A percentile compares a stretch with the other conserved stretches of the same genome.
These are phyloP conservation scores for Hydropsyche tenuis DNA, from an alignment of 1,140 invertebrate genomes.

Conservation along the genomic window DNA sequence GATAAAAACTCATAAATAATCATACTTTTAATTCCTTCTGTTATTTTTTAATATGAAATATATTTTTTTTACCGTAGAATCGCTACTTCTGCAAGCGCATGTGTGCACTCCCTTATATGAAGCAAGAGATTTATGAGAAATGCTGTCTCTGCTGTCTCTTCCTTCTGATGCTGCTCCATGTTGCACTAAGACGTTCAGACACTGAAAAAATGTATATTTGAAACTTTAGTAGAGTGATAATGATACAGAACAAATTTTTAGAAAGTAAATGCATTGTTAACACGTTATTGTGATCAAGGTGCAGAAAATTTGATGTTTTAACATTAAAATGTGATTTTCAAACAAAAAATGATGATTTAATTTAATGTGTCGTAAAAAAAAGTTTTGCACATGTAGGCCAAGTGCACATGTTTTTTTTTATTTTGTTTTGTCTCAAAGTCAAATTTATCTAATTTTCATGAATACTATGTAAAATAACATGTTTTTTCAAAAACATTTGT, in stretches of 20 bases:
- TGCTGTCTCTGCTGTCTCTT: conserved; percentile 7
- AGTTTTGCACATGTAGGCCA: background rate
- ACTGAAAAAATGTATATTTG: conserved; percentile 64
- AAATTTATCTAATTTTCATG: too few relatives aligned
- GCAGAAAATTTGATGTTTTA: background rate
- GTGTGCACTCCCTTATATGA: conserved; percentile 59
- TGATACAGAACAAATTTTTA: too few relatives aligned
- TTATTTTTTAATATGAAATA: background rate
- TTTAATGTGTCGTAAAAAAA: background rate
- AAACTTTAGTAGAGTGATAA: background rate
- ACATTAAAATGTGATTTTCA: background rate
- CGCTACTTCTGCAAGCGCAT: conserved; percentile 59
- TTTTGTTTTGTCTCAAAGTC: too few relatives aligned
- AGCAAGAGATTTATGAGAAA: conserved; percentile 54
- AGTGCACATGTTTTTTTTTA: too few relatives aligned
- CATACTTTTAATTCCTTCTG: background rate
- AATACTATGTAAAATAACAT: too few relatives aligned
- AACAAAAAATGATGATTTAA: background rate
- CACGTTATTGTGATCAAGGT: background rate
- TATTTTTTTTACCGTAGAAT: conserved; percentile 55
- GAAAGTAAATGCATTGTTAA: background rate
- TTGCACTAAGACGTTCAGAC: conserved; percentile 77
- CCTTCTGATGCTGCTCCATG: conserved; percentile 65
- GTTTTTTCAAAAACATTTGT: too few relatives aligned
- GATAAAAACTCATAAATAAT: conserved; percentile 1